Percentiles rank a stretch among this genome's conserved stretches.
Evolutionary conservation across 2,113 vertebrate genomes (phyloP).

Genomic region (Microcebus ravelobensis): DNA sequence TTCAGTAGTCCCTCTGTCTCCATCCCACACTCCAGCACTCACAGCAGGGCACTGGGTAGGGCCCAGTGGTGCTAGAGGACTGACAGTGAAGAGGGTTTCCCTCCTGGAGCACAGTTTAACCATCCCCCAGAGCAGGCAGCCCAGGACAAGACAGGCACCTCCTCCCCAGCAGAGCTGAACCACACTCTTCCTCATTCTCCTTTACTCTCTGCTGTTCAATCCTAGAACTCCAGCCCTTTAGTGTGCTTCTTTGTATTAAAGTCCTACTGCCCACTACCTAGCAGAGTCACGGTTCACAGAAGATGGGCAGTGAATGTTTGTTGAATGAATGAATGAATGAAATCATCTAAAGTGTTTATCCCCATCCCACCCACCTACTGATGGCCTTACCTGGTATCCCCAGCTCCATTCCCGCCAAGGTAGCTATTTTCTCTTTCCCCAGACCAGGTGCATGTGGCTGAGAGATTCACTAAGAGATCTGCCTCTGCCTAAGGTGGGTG

Average conservation of each 20-base stretch:
- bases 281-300: background rate
- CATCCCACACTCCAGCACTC: background rate
- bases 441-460: background rate
- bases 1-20: accelerated
- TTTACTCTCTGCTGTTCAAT: background rate
- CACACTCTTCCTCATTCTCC: background rate
- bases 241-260: background rate
- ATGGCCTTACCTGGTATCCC: background rate
- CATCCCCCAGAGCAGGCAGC: background rate
- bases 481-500: background rate
- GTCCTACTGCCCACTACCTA: background rate
- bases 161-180: background rate
- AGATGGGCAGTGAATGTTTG: background rate
- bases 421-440: background rate
- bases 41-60: background rate
- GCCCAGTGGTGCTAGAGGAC: background rate
- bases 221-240: background rate
- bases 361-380: background rate
- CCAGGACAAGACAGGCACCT: background rate
- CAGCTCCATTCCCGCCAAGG: background rate
- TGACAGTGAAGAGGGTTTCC: background rate
- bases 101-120: background rate
- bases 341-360: background rate
- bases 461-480: background rate
- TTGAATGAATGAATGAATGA: background rate